These are phyloP conservation scores for Ploceus nigricollis DNA, from an alignment of 2,113 vertebrate genomes.

Conservation along the genomic window DNA sequence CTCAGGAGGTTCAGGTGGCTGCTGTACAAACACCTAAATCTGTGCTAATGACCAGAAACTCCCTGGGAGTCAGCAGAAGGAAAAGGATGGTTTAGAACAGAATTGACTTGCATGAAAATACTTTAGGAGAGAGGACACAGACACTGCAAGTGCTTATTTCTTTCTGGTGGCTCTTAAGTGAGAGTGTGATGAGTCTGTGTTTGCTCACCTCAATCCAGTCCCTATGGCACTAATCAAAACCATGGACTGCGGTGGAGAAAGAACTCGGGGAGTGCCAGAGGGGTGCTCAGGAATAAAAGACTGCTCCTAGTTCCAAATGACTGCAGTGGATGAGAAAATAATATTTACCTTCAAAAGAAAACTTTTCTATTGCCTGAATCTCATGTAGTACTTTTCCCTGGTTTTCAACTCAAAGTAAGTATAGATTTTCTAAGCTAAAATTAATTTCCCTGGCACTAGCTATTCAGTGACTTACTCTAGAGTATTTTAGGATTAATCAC, in stretches of 20 bases:
- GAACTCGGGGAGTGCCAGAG: background rate
- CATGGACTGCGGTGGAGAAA: fast-evolving
- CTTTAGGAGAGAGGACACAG: background rate
- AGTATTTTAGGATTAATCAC: constrained; percentile 8
- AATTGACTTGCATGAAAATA: background rate
- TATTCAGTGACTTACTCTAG: background rate
- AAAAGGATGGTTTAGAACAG: background rate
- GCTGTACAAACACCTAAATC: background rate
- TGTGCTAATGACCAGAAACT: background rate
- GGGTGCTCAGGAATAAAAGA: background rate
- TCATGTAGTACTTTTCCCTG: background rate
- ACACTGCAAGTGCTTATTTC: background rate
- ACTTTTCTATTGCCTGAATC: background rate
- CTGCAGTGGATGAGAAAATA: background rate
- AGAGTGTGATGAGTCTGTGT: background rate
- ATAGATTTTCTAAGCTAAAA: background rate
- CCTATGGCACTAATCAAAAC: background rate
- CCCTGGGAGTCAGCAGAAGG: background rate
- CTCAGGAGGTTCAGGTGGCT: background rate
- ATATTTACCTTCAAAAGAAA: background rate
- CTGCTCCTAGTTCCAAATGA: background rate
- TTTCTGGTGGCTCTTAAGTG: background rate
- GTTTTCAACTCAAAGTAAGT: background rate
- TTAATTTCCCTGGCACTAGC: background rate
- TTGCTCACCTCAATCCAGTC: background rate